phyloP scores from a whole-genome alignment of 2,888 invertebrate species.

The Helicoverpa assulta region DNA sequence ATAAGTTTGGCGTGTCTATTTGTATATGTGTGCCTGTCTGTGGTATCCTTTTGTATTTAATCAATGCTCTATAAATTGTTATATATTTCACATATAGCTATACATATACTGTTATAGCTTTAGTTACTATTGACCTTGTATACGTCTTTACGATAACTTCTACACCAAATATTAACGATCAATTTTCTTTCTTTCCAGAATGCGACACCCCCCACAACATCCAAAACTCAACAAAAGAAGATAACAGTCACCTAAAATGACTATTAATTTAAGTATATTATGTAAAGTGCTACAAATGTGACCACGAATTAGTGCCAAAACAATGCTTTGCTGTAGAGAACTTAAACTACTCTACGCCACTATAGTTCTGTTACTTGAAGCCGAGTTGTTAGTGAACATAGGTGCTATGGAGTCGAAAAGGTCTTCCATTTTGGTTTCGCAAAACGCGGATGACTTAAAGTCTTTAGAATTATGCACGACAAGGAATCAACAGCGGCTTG shows the following conservation, averaged over 20 bases:
- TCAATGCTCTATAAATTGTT: no score
- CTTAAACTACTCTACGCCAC: slow-evolving; percentile 86
- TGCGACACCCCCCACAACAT: slow-evolving; percentile 59
- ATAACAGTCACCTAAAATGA: slow-evolving; percentile 81
- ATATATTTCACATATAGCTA: no score
- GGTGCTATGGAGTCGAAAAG: slow-evolving; percentile 86
- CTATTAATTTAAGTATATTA: slow-evolving; percentile 84
- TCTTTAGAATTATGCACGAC: slow-evolving; percentile 84
- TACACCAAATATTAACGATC: background rate
- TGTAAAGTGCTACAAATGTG: slow-evolving; percentile 79
- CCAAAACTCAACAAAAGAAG: slow-evolving; percentile 63
- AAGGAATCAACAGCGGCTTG: slow-evolving; percentile 84
- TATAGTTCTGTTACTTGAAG: slow-evolving; percentile 85
- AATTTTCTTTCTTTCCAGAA: slow-evolving; percentile 76
- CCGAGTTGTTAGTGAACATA: slow-evolving; percentile 83
- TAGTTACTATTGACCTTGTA: no score
- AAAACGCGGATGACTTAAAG: slow-evolving; percentile 83
- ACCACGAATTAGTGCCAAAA: slow-evolving; percentile 84
- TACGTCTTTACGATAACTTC: no score
- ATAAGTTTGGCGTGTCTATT: no score
- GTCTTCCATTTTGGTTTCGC: slow-evolving; percentile 83
- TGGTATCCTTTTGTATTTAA: no score
- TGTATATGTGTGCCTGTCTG: no score
- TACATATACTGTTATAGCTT: no score
- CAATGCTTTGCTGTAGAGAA: slow-evolving; percentile 88